These are phyloP conservation scores for Desmophyllum pertusum DNA, from an alignment of 92 coral and sea anemone species.

Conservation along the genomic window DNA sequence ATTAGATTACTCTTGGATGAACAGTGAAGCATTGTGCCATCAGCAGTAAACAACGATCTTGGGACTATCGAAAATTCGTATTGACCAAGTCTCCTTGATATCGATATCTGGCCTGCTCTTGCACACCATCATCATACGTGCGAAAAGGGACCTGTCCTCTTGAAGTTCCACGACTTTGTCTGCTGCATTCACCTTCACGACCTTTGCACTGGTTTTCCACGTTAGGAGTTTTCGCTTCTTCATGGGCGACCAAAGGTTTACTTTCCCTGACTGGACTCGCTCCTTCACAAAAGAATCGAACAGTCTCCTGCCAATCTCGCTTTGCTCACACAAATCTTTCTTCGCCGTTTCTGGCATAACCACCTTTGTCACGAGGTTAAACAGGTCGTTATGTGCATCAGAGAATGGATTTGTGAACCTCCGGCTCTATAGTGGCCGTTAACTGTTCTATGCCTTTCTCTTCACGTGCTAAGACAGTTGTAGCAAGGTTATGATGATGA, in stretches of 20 bases:
- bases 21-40: slow-evolving; percentile 53
- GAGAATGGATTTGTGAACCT: slow-evolving; percentile 47
- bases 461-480: slow-evolving; percentile 44
- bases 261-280: slow-evolving; percentile 34
- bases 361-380: slow-evolving; percentile 44
- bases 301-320: slow-evolving; percentile 41
- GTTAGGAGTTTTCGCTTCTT: slow-evolving; percentile 24
- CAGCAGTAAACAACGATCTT: slow-evolving; percentile 53
- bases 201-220: slow-evolving; percentile 35
- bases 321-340: slow-evolving; percentile 31
- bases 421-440: slow-evolving; percentile 35
- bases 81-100: slow-evolving; percentile 34
- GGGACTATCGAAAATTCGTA: slow-evolving; percentile 54
- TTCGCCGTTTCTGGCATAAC: slow-evolving; percentile 40
- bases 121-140: slow-evolving; percentile 64
- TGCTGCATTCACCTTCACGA: too few species aligned
- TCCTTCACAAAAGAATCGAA: slow-evolving; percentile 51
- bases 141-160: slow-evolving; percentile 48
- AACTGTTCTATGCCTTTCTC: slow-evolving; percentile 51
- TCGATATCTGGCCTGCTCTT: slow-evolving; percentile 40
- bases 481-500: slow-evolving; percentile 54
- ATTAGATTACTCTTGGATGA: slow-evolving; percentile 48
- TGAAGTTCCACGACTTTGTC: slow-evolving; percentile 44
- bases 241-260: slow-evolving; percentile 41
- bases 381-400: slow-evolving; percentile 31